Conservation (phyloP, 2,888 invertebrate genomes). For the Caenorhabditis sp. region DNA sequence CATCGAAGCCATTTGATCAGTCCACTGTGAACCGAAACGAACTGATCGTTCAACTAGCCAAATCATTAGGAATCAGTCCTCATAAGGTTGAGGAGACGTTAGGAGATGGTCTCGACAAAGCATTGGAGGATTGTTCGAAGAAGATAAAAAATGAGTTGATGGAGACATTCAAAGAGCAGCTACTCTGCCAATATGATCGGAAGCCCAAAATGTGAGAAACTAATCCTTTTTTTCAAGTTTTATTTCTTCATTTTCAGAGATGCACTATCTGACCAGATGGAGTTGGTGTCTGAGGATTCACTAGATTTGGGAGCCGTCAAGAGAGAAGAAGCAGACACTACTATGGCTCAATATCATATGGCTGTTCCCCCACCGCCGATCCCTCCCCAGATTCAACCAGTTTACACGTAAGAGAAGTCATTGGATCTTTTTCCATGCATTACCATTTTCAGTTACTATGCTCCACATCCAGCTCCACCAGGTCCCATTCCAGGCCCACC, state of each 20-base stretch:
- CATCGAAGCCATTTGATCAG: constrained; percentile 45
- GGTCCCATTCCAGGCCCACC: constrained; percentile 16
- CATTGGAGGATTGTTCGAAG: constrained; percentile 46
- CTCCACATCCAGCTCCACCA: constrained; percentile 31
- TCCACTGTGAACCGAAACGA: constrained; percentile 1
- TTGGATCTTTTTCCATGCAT: no score
- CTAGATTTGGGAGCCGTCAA: constrained; percentile 32
- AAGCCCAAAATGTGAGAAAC: constrained; percentile 23
- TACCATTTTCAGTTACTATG: constrained; percentile 16
- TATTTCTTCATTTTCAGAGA: constrained; percentile 39
- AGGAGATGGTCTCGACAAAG: constrained; percentile 57
- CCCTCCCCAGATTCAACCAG: constrained; percentile 35
- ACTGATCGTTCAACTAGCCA: constrained; percentile 49
- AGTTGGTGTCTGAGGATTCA: constrained; percentile 67
- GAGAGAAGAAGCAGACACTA: constrained; percentile 13
- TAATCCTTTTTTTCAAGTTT: neutral
- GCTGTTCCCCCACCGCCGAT: constrained; percentile 48
- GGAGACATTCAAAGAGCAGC: constrained; percentile 66
- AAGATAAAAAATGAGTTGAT: constrained; percentile 61
- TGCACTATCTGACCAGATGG: constrained; percentile 69
- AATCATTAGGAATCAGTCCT: constrained; percentile 40
- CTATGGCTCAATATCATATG: constrained; percentile 26
- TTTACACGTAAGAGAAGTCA: neutral
- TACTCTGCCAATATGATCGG: constrained; percentile 36
- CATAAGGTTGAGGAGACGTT: constrained; percentile 52